These are phyloP conservation scores for Drosophila ananassae DNA, from an alignment of 1,140 invertebrate genomes.

Conservation along the genomic window DNA sequence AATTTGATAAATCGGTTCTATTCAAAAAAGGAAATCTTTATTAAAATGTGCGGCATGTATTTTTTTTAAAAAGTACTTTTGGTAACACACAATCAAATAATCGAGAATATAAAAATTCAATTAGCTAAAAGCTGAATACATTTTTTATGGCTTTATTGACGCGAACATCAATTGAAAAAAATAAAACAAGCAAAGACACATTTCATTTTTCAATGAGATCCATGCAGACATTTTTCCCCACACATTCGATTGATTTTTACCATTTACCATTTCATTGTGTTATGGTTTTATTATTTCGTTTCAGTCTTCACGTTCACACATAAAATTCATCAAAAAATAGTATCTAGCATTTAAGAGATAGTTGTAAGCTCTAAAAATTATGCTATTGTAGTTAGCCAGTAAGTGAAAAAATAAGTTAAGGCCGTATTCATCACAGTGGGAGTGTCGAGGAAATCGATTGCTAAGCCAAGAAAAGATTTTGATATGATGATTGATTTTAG, in stretches of 20 bases:
- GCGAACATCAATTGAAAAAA: constrained; percentile 3
- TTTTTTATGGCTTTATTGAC: constrained; percentile 7
- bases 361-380: not conserved
- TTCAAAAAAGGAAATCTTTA: constrained; percentile 21
- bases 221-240: constrained; percentile 79
- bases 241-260: constrained; percentile 25
- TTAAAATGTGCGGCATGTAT: constrained; percentile 70
- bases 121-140: constrained; percentile 7
- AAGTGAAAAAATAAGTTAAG: constrained; percentile 1
- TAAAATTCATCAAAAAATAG: constrained; percentile 60
- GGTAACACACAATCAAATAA: constrained; percentile 12
- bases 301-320: constrained; percentile 58
- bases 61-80: constrained; percentile 38
- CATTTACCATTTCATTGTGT: constrained; percentile 10
- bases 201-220: constrained; percentile 75
- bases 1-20: constrained; percentile 25
- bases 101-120: constrained; percentile 21
- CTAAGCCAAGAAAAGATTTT: constrained; percentile 43
- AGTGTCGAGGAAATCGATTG: not conserved
- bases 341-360: not conserved
- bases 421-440: not conserved
- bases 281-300: not conserved
- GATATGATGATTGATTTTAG: constrained; percentile 83
- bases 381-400: constrained; percentile 5
- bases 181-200: constrained; percentile 13